Evolutionary conservation across 2,113 vertebrate genomes (phyloP), one percentile per base, ranked within the genome.

Genomic region (Accipiter cooperii): DNA sequence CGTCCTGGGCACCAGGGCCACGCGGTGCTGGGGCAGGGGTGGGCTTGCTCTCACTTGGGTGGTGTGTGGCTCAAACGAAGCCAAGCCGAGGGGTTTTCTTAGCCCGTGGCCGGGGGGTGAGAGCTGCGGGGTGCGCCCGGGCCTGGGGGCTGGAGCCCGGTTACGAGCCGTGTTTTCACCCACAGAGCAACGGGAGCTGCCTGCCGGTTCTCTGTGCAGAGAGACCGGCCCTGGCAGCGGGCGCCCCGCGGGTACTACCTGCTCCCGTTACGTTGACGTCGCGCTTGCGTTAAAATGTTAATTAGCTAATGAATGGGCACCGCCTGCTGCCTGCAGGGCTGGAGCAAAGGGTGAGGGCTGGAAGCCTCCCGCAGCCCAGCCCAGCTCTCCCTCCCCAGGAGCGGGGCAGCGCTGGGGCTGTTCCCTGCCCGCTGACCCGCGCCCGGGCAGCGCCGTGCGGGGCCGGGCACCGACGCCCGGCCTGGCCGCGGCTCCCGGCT

Each of bases 1-100:
- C 3, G 1, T 20, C 15, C 40, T 25, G 65, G 46, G 26, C 31
- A 18, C 8, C 2, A 2, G 60, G 18, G 16, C 13, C 13, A 4
- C 1, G 18, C 3, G 7, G 13, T 34, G 42, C 12, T 33, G 25
- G 12, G 47, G 28, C 38, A 22, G 57, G 7, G 14, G 12, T 34
- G 28, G 33, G n/a, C 16, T 78, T 26, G 15, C 21, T 69, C 49
- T 28, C 51, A 3, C 3, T 3, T 4, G 69, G 28, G 17, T 31
- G 13, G 12, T n/a, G 16, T 5, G 65, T 17, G 8, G 21, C 28
- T 10, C 12, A 9, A 51, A 15, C 13, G 6, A 20, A 21, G 8
- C 60, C 34, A 20, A 12, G 17, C 33, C 36, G 7, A 9, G 14
- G 25, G 11, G 2, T 63, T 64, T 89, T 49, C 75, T n/a, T 22